Conservation (phyloP, 2,888 invertebrate species). For the Palloptera scutellata region DNA sequence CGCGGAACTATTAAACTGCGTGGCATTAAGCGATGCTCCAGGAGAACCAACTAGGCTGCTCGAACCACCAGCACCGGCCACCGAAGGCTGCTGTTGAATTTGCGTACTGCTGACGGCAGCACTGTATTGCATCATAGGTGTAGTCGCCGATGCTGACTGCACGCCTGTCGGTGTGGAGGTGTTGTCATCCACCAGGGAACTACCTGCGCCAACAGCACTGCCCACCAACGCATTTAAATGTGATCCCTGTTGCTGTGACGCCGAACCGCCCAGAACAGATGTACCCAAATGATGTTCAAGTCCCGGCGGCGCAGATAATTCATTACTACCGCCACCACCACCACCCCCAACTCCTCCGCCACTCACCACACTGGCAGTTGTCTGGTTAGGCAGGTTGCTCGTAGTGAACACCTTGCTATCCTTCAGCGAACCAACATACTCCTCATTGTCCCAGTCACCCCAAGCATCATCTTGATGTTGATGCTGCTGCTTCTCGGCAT, state of each 20-base stretch:
- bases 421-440: conserved; percentile 92
- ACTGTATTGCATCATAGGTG: conserved; percentile 58
- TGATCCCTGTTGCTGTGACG: conserved; percentile 47
- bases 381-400: conserved; percentile 65
- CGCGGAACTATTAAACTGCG: conserved; percentile 43
- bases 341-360: conserved; percentile 42
- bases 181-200: conserved; percentile 31
- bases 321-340: conserved; percentile 35
- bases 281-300: conserved; percentile 62
- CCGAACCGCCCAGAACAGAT: conserved; percentile 41
- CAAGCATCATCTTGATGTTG: conserved; percentile 65
- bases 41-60: conserved; percentile 16
- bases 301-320: conserved; percentile 65
- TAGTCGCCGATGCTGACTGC: conserved; percentile 45
- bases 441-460: conserved; percentile 89
- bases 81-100: conserved; percentile 23
- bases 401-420: conserved; percentile 94
- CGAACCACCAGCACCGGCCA: conserved; percentile 11
- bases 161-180: conserved; percentile 42
- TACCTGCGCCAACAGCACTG: conserved; percentile 51
- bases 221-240: conserved; percentile 56
- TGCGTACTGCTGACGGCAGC: conserved; percentile 53
- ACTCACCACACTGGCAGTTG: conserved; percentile 55
- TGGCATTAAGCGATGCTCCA: conserved; percentile 35
- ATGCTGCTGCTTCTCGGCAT: conserved; percentile 61